Conservation (phyloP, 2,888 invertebrate species). For the Caenorhabditis imperialis region DNA sequence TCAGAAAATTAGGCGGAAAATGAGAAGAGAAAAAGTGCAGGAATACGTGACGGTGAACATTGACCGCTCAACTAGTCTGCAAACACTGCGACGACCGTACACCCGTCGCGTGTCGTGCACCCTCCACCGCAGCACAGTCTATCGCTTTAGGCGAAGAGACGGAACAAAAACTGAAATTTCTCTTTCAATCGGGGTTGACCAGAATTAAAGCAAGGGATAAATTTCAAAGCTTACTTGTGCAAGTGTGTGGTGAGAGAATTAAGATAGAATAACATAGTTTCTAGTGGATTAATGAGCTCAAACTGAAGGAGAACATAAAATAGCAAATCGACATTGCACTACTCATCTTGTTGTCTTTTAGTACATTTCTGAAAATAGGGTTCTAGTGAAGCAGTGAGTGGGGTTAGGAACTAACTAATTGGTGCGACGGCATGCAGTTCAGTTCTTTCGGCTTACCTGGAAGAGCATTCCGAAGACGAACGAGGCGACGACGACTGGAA, state of each 20-base stretch:
- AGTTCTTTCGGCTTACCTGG: constrained; percentile 49
- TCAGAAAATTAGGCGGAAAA: constrained; percentile 7
- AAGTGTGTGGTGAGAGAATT: neutral
- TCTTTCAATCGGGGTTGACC: too few relatives aligned
- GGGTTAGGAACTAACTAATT: constrained; percentile 5
- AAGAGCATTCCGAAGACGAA: constrained; percentile 63
- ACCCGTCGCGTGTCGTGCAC: constrained; percentile 6
- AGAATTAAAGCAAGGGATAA: too few relatives aligned
- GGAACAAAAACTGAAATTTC: constrained; percentile 54
- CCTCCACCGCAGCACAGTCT: constrained; percentile 20
- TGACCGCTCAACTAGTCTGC: constrained; percentile 53
- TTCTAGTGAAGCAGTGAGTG: constrained; percentile 4
- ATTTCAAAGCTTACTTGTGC: neutral
- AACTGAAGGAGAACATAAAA: constrained; percentile 1
- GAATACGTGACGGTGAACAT: constrained; percentile 53
- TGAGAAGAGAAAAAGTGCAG: constrained; percentile 33
- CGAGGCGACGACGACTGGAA: constrained; percentile 60
- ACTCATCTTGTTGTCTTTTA: constrained; percentile 42
- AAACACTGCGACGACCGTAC: constrained; percentile 52
- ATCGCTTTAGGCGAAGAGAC: constrained; percentile 32
- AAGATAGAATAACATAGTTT: neutral
- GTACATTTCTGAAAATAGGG: constrained; percentile 48
- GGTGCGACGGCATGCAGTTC: neutral
- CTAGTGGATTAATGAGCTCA: neutral
- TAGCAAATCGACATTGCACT: constrained; percentile 24